Percentiles rank a stretch among this genome's conserved stretches.
Evolutionary conservation across 2,888 invertebrate species (phyloP).

Genomic region (Conchocele bisecta): DNA sequence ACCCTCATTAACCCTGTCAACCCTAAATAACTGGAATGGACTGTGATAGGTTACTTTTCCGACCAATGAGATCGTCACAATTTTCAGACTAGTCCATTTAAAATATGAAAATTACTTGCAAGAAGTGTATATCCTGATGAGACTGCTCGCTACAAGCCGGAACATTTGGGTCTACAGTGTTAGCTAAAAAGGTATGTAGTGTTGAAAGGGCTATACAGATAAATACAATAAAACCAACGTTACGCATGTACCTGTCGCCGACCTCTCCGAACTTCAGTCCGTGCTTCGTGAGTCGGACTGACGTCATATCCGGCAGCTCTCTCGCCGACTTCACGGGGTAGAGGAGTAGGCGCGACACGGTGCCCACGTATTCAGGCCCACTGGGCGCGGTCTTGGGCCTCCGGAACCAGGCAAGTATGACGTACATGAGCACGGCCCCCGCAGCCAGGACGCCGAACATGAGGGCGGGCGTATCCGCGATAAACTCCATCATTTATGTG

Average conservation of each 20-base stretch:
- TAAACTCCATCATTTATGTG: background rate
- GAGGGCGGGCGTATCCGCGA: constrained; percentile 13
- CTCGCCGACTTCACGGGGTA: constrained; percentile 72
- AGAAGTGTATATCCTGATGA: too few species aligned
- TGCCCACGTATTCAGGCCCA: constrained; percentile 62
- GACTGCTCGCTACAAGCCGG: too few species aligned
- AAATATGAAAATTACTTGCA: too few species aligned
- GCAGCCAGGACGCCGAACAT: constrained; percentile 10
- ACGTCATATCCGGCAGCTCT: constrained; percentile 46
- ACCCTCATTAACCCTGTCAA: too few species aligned
- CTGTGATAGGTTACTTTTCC: too few species aligned
- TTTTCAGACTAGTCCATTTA: too few species aligned
- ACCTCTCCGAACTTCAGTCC: constrained; percentile 58
- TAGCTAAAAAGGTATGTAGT: too few species aligned
- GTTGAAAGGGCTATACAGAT: too few species aligned
- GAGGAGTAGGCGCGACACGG: constrained; percentile 62
- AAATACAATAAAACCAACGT: background rate
- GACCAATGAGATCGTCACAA: too few species aligned
- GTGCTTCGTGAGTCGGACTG: constrained; percentile 32
- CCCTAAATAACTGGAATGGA: too few species aligned
- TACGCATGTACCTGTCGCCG: constrained; percentile 64
- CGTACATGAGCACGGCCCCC: constrained; percentile 23
- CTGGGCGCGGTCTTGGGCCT: background rate
- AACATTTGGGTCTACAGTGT: too few species aligned
- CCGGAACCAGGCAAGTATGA: constrained; percentile 24